Percentiles rank a stretch among this genome's conserved stretches.
Evolutionary conservation across 2,797 vertebrate species (phyloP).

Genomic region (Lindbergichthys nudifrons): DNA sequence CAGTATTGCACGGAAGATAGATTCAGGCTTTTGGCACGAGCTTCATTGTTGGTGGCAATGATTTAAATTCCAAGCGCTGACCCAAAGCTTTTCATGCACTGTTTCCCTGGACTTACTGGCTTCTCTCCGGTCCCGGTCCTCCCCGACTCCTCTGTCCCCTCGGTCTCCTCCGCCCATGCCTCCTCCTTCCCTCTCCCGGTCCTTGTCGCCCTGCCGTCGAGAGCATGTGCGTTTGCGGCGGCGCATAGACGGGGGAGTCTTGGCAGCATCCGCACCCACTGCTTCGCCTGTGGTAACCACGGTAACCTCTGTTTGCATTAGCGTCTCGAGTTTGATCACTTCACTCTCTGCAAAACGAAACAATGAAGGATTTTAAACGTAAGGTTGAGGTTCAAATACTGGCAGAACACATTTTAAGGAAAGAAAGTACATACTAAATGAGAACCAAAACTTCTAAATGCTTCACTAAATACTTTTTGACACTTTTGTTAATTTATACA

Average conservation of each 20-base stretch:
- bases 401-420: neutral
- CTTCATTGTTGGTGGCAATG: too few species aligned
- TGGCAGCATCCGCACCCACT: constrained; percentile 76
- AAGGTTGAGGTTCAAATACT: neutral
- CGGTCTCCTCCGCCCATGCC: constrained; percentile 52
- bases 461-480: neutral
- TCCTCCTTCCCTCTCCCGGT: constrained; percentile 78
- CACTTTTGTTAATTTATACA: neutral
- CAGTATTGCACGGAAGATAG: neutral
- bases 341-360: constrained; percentile 82
- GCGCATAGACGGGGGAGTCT: constrained; percentile 83
- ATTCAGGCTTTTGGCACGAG: neutral
- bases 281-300: constrained; percentile 84
- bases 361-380: neutral
- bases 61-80: neutral
- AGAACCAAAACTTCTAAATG: neutral
- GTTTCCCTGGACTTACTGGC: constrained; percentile 58
- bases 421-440: neutral
- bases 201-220: constrained; percentile 82
- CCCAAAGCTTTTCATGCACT: neutral
- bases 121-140: constrained; percentile 75
- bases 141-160: constrained; percentile 70
- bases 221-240: constrained; percentile 88
- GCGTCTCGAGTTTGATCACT: constrained; percentile 88
- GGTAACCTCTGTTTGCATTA: constrained; percentile 86